These are phyloP conservation scores for Drosophila rubida DNA, from an alignment of 2,888 invertebrate genomes.

Conservation along the genomic window DNA sequence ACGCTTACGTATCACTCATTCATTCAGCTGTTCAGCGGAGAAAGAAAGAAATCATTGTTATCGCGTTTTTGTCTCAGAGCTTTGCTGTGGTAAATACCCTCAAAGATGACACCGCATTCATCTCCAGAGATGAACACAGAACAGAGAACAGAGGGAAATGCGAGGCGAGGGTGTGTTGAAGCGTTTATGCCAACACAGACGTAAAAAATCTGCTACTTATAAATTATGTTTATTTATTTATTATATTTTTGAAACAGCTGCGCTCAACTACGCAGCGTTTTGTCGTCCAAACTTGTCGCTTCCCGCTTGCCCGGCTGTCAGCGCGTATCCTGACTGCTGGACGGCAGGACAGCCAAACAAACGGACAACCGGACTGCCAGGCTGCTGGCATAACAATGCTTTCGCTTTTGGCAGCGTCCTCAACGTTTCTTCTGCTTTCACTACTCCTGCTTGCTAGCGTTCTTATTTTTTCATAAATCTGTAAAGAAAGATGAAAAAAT, in stretches of 20 bases:
- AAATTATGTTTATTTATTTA: conserved; percentile 81
- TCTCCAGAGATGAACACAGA: conserved; percentile 49
- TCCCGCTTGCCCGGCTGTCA: conserved; percentile 1
- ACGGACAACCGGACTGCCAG: conserved; percentile 19
- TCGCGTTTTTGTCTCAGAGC: conserved; percentile 55
- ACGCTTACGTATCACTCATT: conserved; percentile 41
- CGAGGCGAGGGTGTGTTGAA: conserved; percentile 54
- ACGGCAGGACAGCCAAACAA: conserved; percentile 66
- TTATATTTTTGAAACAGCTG: conserved; percentile 79
- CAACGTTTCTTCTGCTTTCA: conserved; percentile 15
- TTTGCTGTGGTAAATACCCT: conserved; percentile 58
- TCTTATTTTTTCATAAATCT: conserved; percentile 67
- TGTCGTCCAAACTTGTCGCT: conserved; percentile 46
- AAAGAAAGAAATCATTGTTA: conserved; percentile 40
- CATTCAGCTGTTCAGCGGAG: conserved; percentile 10
- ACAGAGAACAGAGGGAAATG: conserved; percentile 16
- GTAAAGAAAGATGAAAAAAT: conserved; percentile 59
- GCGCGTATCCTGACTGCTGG: conserved; percentile 10
- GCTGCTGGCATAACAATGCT: conserved; percentile 57
- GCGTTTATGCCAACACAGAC: conserved; percentile 74
- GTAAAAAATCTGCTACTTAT: conserved; percentile 79
- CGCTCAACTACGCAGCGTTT: conserved; percentile 72
- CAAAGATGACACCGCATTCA: conserved; percentile 66
- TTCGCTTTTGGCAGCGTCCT: conserved; percentile 33
- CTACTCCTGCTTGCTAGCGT: neutral